Evolutionary conservation across 2,797 vertebrate genomes (phyloP), one percentile per base, ranked within the genome.

Genomic region (Lithobates sylvaticus): DNA sequence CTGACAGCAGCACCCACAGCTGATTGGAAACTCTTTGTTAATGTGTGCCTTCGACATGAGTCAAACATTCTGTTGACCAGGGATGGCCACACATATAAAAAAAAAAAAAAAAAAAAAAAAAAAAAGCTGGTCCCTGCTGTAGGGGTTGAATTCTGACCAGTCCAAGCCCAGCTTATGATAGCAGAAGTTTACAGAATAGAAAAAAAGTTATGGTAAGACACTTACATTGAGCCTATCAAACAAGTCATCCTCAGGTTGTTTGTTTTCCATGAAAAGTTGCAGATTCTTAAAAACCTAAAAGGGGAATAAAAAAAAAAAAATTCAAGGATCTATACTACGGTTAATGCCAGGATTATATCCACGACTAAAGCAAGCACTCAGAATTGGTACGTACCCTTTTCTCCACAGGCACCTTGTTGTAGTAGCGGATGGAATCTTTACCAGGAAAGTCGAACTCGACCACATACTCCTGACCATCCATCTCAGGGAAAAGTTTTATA

Each of bases 381-480:
- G 15, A 64, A 36, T 7, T 5, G 26, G 16, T 72, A 81, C 96
- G 95, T 90, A 99, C 98, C 95, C 98, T 96, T 91, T 99, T 99
- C 90, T 99, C 98, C 90, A 99, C 97, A 0, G 97, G 97, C 87
- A 99, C 97, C 91, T 98, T 99, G 94, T 99, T 99, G 93, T 99
- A 99, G 92, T 99, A 99, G 93, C 97, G 96, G 91, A 99, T 99
- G 88, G 98, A 99, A 88, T 99, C 98, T 89, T 99, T 99, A 81
- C 98, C 98, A 18, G 96, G 94, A 94, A 99, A 99, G 91, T 99
- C 98, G 7, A 99, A 98, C 93, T 99, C 98, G 82, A 99, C 98
- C 91, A 99, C 96, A 0, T 95, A 99, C 91, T 99, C 98, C 92
- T 98, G 97, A 44, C 97, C 97, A 0, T 99, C 97, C 91, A 98